Evolutionary conservation across 2,113 vertebrate species (phyloP), one percentile per base, ranked within the genome.

Genomic region (Emydocephalus ijimae): DNA sequence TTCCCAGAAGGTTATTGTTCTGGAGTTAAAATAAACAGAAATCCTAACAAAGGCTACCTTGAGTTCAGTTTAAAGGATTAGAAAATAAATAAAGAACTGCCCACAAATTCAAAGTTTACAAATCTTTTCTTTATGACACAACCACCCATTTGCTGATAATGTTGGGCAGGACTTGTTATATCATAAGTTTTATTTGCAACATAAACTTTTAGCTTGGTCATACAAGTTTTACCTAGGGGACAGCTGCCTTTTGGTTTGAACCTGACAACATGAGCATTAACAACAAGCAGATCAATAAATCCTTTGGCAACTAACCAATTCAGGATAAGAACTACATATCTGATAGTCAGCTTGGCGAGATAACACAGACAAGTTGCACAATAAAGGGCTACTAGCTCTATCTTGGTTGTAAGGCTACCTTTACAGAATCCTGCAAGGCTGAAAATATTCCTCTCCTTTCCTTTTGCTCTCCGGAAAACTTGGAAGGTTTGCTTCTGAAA

Each of bases 331-430:
- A 48, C 85, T 23, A 34, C 14, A 15, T 24, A 88, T n/a, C 14
- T 55, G 50, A 9, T 8, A 2, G 5, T n/a, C 3, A 6, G 29
- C n/a, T 15, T 29, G 34, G 29, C 0, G 2, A 74, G 12, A 18
- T 18, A 74, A 34, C n/a, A 14, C 5, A 74, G 12, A 74, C 14
- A 74, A 74, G 29, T 34, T 15, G 64, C n/a, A 34, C 29, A 69
- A 5, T n/a, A 29, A 14, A n/a, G 4, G 26, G 23, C 12, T 34
- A 74, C 64, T 74, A 74, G 4, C 29, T 74, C 14, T 74, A 15
- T 74, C 26, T 74, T 74, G 12, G 5, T 69, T 69, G 64, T 29
- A 61, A 61, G 64, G n/a, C n/a, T 74, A 74, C 4, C 29, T 34
- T 74, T 34, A 74, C 4, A 34, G 29, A 34, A 74, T 74, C 64